These are phyloP conservation scores for Laticauda colubrina DNA, from an alignment of 2,113 vertebrate genomes.

Conservation along the genomic window DNA sequence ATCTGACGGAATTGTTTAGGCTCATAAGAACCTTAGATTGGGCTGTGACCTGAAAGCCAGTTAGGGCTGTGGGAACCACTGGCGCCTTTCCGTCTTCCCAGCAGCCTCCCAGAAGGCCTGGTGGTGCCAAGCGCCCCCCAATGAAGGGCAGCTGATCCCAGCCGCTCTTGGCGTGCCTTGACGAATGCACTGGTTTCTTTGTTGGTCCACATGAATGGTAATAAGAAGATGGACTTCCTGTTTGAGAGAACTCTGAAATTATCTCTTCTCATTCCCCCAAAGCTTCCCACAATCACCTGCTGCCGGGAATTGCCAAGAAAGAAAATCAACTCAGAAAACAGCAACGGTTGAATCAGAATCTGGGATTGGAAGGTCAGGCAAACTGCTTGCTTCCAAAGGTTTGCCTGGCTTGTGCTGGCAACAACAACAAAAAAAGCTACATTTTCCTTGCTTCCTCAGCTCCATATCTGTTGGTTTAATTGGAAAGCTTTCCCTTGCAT, in stretches of 20 bases:
- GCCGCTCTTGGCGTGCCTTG: not conserved
- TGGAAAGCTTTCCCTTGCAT: not conserved
- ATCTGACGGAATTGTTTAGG: not conserved
- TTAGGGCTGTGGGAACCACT: not conserved
- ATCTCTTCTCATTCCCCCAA: constrained; percentile 25
- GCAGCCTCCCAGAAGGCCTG: not conserved
- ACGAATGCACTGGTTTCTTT: not conserved
- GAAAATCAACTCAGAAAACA: constrained; percentile 53
- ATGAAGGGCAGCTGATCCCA: not conserved
- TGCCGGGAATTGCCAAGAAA: constrained; percentile 15
- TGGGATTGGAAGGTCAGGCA: not conserved
- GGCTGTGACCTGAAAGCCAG: constrained; percentile 37
- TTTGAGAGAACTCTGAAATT: constrained; percentile 11
- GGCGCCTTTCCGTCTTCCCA: not conserved
- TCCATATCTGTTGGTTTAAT: not conserved
- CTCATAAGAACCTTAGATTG: constrained; percentile 11
- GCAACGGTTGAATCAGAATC: constrained; percentile 18
- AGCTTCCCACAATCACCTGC: not conserved
- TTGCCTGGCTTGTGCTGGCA: not conserved
- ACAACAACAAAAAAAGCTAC: not conserved
- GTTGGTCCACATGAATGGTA: not conserved
- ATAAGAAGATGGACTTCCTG: not conserved
- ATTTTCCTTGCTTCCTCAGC: not conserved
- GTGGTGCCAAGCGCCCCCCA: too few species aligned
- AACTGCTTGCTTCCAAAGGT: not conserved